phyloP scores from a whole-genome alignment of 1,140 invertebrate genomes.

The Pseudomyrmex cubaensis region DNA sequence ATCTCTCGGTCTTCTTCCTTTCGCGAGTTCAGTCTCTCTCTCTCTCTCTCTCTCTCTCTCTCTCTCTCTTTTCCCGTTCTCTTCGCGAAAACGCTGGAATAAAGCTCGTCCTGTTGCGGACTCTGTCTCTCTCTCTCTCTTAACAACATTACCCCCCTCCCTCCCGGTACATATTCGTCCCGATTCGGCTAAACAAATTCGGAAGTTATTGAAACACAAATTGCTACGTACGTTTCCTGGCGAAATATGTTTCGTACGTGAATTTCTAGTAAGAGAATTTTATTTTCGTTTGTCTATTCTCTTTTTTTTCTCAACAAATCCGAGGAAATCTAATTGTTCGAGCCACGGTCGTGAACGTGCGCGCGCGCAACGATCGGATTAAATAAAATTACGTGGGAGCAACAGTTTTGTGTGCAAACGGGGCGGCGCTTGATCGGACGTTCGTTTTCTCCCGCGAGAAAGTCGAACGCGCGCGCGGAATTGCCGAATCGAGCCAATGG shows the following conservation, averaged over 20 bases:
- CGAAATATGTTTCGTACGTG: not conserved
- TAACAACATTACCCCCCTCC: constrained; percentile 1
- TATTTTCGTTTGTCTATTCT: not conserved
- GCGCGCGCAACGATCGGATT: not conserved
- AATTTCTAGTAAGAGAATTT: not conserved
- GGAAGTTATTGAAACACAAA: not conserved
- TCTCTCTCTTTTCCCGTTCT: constrained; percentile 10
- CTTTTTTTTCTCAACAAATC: not conserved
- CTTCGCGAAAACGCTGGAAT: constrained; percentile 4
- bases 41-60: constrained; percentile 11
- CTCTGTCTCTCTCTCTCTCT: not conserved
- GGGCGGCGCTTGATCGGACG: not conserved
- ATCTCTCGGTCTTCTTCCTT: constrained; percentile 55
- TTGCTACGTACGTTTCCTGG: too few species aligned
- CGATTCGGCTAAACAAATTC: constrained; percentile 33
- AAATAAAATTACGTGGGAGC: constrained; percentile 49
- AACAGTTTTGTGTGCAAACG: constrained; percentile 51
- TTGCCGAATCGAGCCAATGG: constrained; percentile 79
- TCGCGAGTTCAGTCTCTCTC: not conserved
- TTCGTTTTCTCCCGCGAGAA: constrained; percentile 55
- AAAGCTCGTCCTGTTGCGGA: constrained; percentile 10
- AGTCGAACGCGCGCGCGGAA: constrained; percentile 59
- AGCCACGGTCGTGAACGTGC: not conserved
- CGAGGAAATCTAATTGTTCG: not conserved
- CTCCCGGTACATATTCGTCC: not conserved